These are phyloP conservation scores for Streptopelia turtur DNA, from an alignment of 2,797 vertebrate genomes.

Conservation along the genomic window DNA sequence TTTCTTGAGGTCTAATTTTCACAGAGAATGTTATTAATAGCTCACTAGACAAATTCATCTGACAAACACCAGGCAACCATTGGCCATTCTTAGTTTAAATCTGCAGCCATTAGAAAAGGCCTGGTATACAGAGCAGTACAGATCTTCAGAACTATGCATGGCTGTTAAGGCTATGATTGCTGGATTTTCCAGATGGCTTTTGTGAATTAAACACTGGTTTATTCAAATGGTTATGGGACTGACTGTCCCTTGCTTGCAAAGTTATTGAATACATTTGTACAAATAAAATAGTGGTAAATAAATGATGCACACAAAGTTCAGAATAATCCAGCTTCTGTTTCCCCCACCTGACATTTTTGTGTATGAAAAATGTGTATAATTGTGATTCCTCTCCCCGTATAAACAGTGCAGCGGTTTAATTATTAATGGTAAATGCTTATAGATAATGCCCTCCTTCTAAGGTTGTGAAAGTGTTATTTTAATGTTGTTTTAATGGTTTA, in stretches of 20 bases:
- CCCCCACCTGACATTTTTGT: not conserved
- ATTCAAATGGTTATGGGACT: conserved; percentile 15
- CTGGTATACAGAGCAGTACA: not conserved
- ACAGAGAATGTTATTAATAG: not conserved
- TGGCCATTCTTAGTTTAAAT: not conserved
- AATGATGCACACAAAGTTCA: not conserved
- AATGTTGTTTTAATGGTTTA: not conserved
- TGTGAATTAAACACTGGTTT: conserved; percentile 16
- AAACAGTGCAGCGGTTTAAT: not conserved
- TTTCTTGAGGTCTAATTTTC: not conserved
- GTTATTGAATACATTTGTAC: not conserved
- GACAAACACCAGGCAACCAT: not conserved
- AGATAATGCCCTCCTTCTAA: not conserved
- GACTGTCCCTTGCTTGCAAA: not conserved
- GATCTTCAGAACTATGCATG: not conserved
- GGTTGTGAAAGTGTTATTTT: not conserved
- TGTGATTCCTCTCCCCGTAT: not conserved
- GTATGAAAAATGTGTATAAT: not conserved
- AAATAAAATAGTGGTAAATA: not conserved
- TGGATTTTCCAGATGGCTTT: not conserved
- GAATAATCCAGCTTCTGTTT: conserved; percentile 42
- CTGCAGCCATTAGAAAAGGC: not conserved
- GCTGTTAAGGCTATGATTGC: not conserved
- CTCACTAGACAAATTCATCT: not conserved
- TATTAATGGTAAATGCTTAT: not conserved